Evolutionary conservation across 2,113 vertebrate genomes (phyloP).

Genomic region (Nymphicus hollandicus): DNA sequence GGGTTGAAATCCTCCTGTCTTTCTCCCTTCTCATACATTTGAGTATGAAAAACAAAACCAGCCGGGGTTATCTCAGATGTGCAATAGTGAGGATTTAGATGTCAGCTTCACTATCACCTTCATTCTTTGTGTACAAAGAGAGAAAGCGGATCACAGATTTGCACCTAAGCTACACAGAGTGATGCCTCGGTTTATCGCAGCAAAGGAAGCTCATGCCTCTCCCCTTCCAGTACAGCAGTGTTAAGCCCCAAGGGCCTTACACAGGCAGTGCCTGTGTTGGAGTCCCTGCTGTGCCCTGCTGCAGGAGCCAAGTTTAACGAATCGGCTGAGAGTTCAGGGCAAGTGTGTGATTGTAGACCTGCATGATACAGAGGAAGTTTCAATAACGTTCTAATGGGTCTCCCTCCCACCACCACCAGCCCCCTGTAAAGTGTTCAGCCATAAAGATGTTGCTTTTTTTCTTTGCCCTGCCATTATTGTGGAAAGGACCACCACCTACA

Average conservation of each 20-base stretch:
- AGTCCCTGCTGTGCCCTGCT: not conserved
- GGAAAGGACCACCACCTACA: not conserved
- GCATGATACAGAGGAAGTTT: not conserved
- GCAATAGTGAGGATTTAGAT: constrained; percentile 46
- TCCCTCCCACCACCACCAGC: not conserved
- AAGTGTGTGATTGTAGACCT: not conserved
- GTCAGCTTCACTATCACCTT: constrained; percentile 16
- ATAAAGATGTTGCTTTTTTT: not conserved
- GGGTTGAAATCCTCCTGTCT: constrained; percentile 32
- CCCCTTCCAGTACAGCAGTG: not conserved
- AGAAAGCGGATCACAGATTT: constrained; percentile 40
- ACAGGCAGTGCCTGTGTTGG: not conserved
- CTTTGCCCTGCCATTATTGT: not conserved
- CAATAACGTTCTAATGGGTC: not conserved
- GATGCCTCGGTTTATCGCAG: not conserved
- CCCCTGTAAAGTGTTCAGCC: not conserved
- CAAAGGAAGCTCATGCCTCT: not conserved
- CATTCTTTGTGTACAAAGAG: constrained; percentile 30
- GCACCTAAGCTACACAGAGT: not conserved
- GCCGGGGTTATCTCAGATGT: constrained; percentile 30
- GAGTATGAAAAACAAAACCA: constrained; percentile 41
- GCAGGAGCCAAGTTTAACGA: not conserved
- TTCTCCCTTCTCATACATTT: not conserved
- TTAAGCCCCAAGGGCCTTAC: not conserved
- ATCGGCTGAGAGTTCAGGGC: not conserved